phyloP scores from a whole-genome alignment of 2,113 vertebrate genomes.

The Etheostoma spectabile region DNA sequence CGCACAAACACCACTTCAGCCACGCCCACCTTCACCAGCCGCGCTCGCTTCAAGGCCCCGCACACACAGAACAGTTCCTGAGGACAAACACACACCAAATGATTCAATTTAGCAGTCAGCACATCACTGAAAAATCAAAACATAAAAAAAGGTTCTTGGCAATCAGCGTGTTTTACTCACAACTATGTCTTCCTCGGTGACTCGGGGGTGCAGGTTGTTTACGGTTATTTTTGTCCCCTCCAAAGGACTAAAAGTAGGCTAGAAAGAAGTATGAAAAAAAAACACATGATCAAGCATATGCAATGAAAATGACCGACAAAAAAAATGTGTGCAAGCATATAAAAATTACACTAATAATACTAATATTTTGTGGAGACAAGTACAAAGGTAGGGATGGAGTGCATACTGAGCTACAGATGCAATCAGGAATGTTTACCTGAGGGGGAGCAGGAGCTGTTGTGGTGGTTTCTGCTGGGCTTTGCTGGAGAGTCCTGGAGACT shows the following conservation, averaged over 20 bases:
- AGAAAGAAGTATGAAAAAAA: slow-evolving; percentile 17
- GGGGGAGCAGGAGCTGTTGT: slow-evolving; percentile 75
- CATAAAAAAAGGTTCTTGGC: not conserved
- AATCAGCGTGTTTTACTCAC: slow-evolving; percentile 82
- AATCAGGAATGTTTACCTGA: slow-evolving; percentile 76
- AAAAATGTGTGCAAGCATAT: not conserved
- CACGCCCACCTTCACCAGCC: slow-evolving; percentile 93
- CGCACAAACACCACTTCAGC: slow-evolving; percentile 98
- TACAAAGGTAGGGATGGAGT: not conserved
- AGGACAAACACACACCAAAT: slow-evolving; percentile 32
- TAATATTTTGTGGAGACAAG: not conserved
- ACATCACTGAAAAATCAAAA: not conserved
- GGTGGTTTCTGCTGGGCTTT: slow-evolving; percentile 60
- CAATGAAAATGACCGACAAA: not conserved
- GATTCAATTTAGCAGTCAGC: slow-evolving; percentile 1
- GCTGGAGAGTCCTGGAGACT: slow-evolving; percentile 89
- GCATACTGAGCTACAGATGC: not conserved
- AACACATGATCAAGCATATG: slow-evolving; percentile 15
- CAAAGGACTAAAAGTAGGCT: slow-evolving; percentile 93
- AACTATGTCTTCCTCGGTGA: slow-evolving; percentile 98
- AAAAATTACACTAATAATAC: not conserved
- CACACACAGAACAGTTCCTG: slow-evolving; percentile 99
- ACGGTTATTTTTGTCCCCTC: slow-evolving; percentile 99
- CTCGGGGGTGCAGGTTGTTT: slow-evolving; percentile 95
- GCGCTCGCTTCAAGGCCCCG: slow-evolving; percentile 94